Percentiles rank a stretch among this genome's conserved stretches.
Conservation (phyloP, 1,140 invertebrate genomes). For the Neodiprion fabricii region DNA sequence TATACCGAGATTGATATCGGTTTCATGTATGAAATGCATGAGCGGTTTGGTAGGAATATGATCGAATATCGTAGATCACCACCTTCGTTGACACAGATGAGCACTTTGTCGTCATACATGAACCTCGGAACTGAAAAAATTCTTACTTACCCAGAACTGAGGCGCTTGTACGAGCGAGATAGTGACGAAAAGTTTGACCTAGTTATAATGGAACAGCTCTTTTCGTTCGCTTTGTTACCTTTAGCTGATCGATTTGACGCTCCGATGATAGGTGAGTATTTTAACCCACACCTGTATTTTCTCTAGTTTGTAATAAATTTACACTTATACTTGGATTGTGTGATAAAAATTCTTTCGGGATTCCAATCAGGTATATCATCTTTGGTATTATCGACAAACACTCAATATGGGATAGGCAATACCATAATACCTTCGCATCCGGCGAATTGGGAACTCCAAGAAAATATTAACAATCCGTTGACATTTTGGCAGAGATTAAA, state of each 20-base stretch:
- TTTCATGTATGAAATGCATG: neutral
- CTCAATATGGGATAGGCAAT: neutral
- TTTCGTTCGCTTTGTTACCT: neutral
- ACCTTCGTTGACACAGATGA: neutral
- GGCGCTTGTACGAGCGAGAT: neutral
- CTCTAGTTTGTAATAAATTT: no score
- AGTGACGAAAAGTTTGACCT: constrained; percentile 4
- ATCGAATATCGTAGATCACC: neutral
- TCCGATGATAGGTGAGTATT: neutral
- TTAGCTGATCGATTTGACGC: neutral
- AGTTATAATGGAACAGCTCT: neutral
- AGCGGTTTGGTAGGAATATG: neutral
- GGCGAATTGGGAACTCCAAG: neutral
- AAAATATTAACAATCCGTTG: neutral
- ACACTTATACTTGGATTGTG: no score
- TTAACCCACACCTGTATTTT: no score
- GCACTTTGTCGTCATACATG: neutral
- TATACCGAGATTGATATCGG: constrained; percentile 28
- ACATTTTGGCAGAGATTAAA: neutral
- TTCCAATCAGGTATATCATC: neutral
- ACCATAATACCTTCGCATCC: neutral
- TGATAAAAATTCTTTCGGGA: no score
- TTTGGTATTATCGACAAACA: neutral
- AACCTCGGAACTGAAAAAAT: neutral
- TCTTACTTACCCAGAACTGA: neutral